Base-by-base conservation (phyloP, 2,888 invertebrate species). In the Timema cristinae region DNA sequence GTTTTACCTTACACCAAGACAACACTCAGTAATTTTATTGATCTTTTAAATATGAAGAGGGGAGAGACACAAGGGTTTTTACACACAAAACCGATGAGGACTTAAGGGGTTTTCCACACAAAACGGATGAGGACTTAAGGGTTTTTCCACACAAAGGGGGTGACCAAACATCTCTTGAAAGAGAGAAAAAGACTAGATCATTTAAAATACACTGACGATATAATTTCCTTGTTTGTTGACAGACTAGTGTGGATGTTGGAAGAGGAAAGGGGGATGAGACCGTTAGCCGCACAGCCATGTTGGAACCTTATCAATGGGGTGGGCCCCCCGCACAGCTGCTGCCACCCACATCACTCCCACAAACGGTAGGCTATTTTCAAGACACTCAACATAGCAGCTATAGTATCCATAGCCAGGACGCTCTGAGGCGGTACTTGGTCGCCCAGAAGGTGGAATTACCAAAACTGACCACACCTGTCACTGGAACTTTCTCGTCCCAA, bases 161-260 rank as follows among this genome's bases (percentile, higher is more conserved):
- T 32, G 32, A 32, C 32, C 32, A 11, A 66, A 66, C 15, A 66
- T 15, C 1, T 54, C 56, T n/a, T 54, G 15, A 54, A 4, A n/a
- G n/a, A n/a, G 66, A 50, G 50, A 66, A 50, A 66, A 66, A 2
- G 66, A 32, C 32, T 32, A 32, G 32, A 32, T 32, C 32, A 32
- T 32, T 32, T 32, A 32, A 32, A 32, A 32, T 32, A 32, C 80
- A 80, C 78, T 74, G 69, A 74, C 72, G 71, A 79, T 77, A 83
- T 86, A 87, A 87, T 86, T 87, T 87, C 87, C 87, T 87, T 87
- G 86, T 88, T 86, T 88, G 87, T 89, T 87, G 87, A 86, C 88
- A 88, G 89, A 87, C 82, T 78, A 82, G 80, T 81, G 77, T 80
- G 81, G 82, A 83, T 82, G 84, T 84, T 85, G 84, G 83, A 80